These are phyloP conservation scores for Corvus moneduloides DNA, from an alignment of 2,113 vertebrate genomes.

Conservation along the genomic window DNA sequence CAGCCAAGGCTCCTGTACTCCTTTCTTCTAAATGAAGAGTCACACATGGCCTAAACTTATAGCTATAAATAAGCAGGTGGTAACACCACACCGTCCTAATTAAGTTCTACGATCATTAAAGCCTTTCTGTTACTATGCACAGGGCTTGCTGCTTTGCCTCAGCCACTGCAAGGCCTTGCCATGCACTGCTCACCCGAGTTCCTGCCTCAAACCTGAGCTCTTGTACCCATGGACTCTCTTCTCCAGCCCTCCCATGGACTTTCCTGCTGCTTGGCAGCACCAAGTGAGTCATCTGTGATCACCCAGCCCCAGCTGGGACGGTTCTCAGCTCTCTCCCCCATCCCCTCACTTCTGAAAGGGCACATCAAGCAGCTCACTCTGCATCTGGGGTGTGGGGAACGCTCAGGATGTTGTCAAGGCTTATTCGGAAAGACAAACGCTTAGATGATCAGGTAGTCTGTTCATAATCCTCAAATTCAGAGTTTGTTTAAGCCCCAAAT, in stretches of 20 bases:
- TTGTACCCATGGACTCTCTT: not conserved
- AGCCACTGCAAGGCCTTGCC: accelerated
- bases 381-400: not conserved
- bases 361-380: not conserved
- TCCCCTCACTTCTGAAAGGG: not conserved
- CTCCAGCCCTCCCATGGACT: not conserved
- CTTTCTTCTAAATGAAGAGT: conserved; percentile 1
- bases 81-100: not conserved
- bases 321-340: not conserved
- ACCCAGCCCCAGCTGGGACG: not conserved
- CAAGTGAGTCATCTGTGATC: not conserved
- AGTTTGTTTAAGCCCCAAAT: not conserved
- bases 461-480: not conserved
- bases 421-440: not conserved
- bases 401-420: not conserved
- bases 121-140: not conserved
- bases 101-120: not conserved
- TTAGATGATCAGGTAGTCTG: not conserved
- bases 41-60: not conserved
- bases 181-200: accelerated
- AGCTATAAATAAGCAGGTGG: not conserved
- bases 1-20: not conserved
- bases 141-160: not conserved
- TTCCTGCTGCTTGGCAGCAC: not conserved
- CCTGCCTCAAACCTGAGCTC: not conserved